A percentile compares a stretch with the other conserved stretches of the same genome.
These are phyloP conservation scores for Cnemophilus loriae DNA, from an alignment of 2,113 vertebrate genomes.

Conservation along the genomic window DNA sequence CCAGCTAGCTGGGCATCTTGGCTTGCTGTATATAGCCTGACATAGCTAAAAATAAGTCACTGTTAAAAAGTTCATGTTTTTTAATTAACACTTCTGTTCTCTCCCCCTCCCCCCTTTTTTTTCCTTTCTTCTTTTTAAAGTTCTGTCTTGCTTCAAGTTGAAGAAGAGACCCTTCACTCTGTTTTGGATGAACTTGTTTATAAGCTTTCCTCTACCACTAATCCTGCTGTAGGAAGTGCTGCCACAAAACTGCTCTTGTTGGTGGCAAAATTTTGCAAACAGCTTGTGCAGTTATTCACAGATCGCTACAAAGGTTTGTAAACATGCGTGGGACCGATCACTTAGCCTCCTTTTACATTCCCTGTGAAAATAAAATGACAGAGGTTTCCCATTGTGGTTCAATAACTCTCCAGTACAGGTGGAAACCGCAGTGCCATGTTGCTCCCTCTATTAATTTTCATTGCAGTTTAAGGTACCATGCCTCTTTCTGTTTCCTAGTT, in stretches of 20 bases:
- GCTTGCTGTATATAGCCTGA: not conserved
- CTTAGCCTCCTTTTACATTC: not conserved
- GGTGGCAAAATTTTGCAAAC: slow-evolving; percentile 71
- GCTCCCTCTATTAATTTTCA: not conserved
- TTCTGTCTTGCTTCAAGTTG: slow-evolving; percentile 71
- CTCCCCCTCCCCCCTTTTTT: not conserved
- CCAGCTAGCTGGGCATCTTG: not conserved
- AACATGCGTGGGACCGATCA: not conserved
- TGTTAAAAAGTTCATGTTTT: not conserved
- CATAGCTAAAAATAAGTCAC: not conserved
- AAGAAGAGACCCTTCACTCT: slow-evolving; percentile 67
- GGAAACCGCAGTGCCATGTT: not conserved
- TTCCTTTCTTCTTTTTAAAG: slow-evolving; percentile 62
- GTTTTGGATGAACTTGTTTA: slow-evolving; percentile 88
- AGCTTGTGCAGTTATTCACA: slow-evolving; percentile 69
- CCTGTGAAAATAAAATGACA: not conserved
- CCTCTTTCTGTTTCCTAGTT: not conserved
- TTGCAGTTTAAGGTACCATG: not conserved
- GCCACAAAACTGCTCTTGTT: slow-evolving; percentile 80
- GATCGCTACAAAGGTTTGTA: slow-evolving; percentile 84
- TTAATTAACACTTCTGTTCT: not conserved
- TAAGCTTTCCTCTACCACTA: slow-evolving; percentile 83
- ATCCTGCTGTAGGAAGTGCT: slow-evolving; percentile 77
- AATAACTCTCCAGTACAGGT: not conserved
- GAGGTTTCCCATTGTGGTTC: not conserved